Evolutionary conservation across 1,140 invertebrate species (phyloP).

Genomic region (Parasteatoda tepidariorum): DNA sequence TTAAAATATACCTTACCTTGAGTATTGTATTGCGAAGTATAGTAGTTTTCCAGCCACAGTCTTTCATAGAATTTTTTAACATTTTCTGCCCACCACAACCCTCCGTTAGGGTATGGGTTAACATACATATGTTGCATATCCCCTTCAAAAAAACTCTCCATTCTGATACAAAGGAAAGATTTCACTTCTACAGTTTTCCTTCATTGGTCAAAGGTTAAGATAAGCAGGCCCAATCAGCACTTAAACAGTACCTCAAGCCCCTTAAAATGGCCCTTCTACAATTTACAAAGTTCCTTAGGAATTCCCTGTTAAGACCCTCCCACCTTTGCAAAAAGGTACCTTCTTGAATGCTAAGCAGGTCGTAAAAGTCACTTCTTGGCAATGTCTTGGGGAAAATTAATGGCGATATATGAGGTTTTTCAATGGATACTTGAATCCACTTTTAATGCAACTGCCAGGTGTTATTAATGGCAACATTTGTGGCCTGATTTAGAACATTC

Average conservation of each 20-base stretch:
- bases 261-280: conserved; percentile 6
- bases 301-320: not conserved
- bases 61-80: conserved; percentile 45
- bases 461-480: conserved; percentile 38
- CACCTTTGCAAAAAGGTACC: not conserved
- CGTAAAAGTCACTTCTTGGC: conserved; percentile 51
- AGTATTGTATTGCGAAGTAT: conserved; percentile 28
- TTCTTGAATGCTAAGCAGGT: conserved; percentile 50
- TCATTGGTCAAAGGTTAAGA: conserved; percentile 59
- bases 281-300: conserved; percentile 8
- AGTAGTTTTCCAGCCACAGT: conserved; percentile 36
- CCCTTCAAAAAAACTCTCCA: conserved; percentile 32
- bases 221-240: conserved; percentile 49
- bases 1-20: conserved; percentile 31
- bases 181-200: conserved; percentile 34
- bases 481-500: conserved; percentile 24
- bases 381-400: conserved; percentile 47
- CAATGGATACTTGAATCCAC: not conserved
- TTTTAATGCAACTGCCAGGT: conserved; percentile 10
- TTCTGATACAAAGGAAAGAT: conserved; percentile 34
- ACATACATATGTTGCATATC: conserved; percentile 47
- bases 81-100: conserved; percentile 34
- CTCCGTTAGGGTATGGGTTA: conserved; percentile 4
- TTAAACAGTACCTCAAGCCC: conserved; percentile 12
- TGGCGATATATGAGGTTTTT: conserved; percentile 21